phyloP scores from a whole-genome alignment of 1,140 invertebrate genomes.

The Drosophila aff. region DNA sequence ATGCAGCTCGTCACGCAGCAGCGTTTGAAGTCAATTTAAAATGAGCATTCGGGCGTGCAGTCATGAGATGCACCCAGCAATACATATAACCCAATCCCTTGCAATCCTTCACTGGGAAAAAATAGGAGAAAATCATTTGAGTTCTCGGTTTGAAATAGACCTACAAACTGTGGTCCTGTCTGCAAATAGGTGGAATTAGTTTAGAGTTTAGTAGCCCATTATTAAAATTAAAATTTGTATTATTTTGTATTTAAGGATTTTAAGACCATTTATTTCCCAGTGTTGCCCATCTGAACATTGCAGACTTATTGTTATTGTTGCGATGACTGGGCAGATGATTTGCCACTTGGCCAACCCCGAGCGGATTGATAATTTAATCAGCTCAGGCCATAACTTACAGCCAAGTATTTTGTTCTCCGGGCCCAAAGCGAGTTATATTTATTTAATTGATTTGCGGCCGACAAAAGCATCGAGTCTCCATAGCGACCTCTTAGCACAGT shows the following conservation, averaged over 20 bases:
- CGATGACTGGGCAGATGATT: conserved; percentile 70
- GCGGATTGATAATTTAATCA: conserved; percentile 71
- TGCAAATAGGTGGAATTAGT: background rate
- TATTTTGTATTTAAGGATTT: background rate
- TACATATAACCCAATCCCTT: conserved; percentile 14
- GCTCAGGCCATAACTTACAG: conserved; percentile 39
- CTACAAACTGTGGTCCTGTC: background rate
- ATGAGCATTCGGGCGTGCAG: conserved; percentile 82
- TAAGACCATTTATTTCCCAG: background rate
- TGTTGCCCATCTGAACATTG: conserved; percentile 18
- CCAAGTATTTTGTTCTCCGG: conserved; percentile 22
- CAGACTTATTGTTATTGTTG: conserved; percentile 70
- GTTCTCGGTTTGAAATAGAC: background rate
- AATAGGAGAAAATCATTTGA: background rate
- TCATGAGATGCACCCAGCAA: conserved; percentile 69
- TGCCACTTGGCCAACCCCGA: conserved; percentile 64
- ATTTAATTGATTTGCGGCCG: conserved; percentile 70
- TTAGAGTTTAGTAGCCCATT: no score
- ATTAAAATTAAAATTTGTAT: no score
- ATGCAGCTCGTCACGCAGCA: conserved; percentile 79
- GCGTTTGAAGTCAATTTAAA: conserved; percentile 84
- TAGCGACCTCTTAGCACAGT: conserved; percentile 8
- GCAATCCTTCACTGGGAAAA: conserved; percentile 32
- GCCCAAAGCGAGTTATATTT: conserved; percentile 44
- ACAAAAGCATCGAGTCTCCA: conserved; percentile 31